These are phyloP conservation scores for Drosophila birchii DNA, from an alignment of 2,888 invertebrate species.

Conservation along the genomic window DNA sequence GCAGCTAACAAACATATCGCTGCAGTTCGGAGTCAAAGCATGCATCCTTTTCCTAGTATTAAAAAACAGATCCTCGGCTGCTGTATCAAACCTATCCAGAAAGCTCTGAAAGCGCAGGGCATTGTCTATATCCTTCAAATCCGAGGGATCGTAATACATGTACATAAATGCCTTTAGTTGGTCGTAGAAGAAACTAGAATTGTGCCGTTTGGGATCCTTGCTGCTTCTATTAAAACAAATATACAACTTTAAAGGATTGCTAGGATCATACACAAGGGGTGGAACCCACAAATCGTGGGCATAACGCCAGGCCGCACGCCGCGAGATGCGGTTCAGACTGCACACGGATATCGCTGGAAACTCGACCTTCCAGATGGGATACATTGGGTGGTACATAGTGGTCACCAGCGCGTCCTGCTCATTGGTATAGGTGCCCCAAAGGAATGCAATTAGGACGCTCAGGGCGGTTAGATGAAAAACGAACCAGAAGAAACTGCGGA, in stretches of 20 bases:
- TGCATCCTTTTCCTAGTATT: conserved; percentile 71
- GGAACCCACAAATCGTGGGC: conserved; percentile 83
- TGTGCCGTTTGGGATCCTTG: conserved; percentile 59
- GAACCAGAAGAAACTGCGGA: conserved; percentile 80
- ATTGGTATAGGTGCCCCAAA: conserved; percentile 63
- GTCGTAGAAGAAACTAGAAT: conserved; percentile 59
- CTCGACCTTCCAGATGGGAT: conserved; percentile 86
- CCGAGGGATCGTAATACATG: conserved; percentile 64
- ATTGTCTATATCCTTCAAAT: conserved; percentile 59
- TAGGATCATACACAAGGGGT: background rate
- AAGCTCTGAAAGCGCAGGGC: conserved; percentile 78
- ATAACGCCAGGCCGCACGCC: conserved; percentile 76
- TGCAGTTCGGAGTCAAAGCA: conserved; percentile 83
- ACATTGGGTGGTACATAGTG: conserved; percentile 79
- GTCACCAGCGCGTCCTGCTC: conserved; percentile 65
- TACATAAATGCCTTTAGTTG: conserved; percentile 68
- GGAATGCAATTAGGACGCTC: conserved; percentile 74
- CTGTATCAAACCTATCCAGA: conserved; percentile 74
- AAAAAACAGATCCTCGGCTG: conserved; percentile 74
- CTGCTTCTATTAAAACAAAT: conserved; percentile 49
- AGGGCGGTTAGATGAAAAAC: conserved; percentile 77
- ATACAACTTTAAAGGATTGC: background rate
- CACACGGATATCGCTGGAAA: conserved; percentile 88
- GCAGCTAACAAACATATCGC: conserved; percentile 82
- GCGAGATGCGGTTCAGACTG: conserved; percentile 86